Evolutionary conservation across 1,140 invertebrate species (phyloP).

Genomic region (Cheumatopsyche charites): DNA sequence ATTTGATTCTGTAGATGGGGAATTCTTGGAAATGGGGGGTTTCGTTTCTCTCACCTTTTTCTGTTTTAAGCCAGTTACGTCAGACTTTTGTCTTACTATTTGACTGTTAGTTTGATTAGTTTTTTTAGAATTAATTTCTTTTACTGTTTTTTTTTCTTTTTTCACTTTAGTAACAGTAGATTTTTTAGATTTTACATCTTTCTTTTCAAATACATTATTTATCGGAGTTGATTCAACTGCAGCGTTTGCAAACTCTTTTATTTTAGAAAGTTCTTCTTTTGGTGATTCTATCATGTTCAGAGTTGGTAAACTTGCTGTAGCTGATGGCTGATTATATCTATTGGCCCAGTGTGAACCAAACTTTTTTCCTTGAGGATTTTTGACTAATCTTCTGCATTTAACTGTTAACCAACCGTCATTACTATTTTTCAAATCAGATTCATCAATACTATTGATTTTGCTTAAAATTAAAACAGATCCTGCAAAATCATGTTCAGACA

Average conservation of each 20-base stretch:
- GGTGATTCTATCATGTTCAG: constrained; percentile 64
- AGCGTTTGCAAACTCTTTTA: constrained; percentile 49
- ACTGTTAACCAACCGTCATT: constrained; percentile 72
- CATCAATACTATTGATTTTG: constrained; percentile 50
- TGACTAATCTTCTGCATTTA: constrained; percentile 64
- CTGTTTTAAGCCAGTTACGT: constrained; percentile 65
- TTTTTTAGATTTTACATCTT: constrained; percentile 50
- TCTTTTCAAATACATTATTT: constrained; percentile 35
- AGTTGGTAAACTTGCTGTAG: constrained; percentile 69
- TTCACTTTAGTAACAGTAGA: constrained; percentile 51
- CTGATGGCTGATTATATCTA: constrained; percentile 70
- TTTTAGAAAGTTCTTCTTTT: constrained; percentile 56
- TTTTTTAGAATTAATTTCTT: constrained; percentile 27
- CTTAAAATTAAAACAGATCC: constrained; percentile 62
- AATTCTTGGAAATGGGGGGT: neutral
- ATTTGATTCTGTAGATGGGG: neutral
- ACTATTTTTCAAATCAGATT: constrained; percentile 63
- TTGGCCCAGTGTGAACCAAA: constrained; percentile 68
- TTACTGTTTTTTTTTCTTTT: constrained; percentile 42
- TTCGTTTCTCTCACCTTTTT: constrained; percentile 51
- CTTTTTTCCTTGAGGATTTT: constrained; percentile 52
- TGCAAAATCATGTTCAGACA: constrained; percentile 56
- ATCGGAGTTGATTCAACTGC: constrained; percentile 48
- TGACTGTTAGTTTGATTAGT: constrained; percentile 41
- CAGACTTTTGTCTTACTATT: constrained; percentile 66